Conservation (phyloP, 2,888 invertebrate species). For the Nectonema munidae region DNA sequence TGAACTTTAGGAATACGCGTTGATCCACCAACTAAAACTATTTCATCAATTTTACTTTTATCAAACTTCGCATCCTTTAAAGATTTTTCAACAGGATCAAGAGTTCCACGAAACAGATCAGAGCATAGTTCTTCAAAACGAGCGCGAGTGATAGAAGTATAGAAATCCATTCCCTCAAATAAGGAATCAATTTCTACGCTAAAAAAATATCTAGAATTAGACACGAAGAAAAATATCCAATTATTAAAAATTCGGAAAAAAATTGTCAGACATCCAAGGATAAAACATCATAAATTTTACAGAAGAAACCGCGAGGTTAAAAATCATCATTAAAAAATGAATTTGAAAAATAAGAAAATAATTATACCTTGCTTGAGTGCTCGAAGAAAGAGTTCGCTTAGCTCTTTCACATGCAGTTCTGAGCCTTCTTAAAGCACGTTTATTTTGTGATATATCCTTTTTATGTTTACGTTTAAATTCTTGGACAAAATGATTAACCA, state of each 20-base stretch:
- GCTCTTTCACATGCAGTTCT: conserved; percentile 50
- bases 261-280: too few relatives aligned
- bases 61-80: conserved; percentile 81
- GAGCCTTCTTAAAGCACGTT: conserved; percentile 54
- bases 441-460: conserved; percentile 52
- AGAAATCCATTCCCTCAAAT: conserved; percentile 74
- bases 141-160: conserved; percentile 67
- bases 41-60: conserved; percentile 42
- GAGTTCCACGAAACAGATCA: conserved; percentile 68
- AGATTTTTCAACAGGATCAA: conserved; percentile 84
- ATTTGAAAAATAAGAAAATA: too few relatives aligned
- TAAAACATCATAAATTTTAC: too few relatives aligned
- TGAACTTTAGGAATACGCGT: conserved; percentile 92
- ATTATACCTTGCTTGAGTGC: conserved; percentile 27
- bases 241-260: too few relatives aligned
- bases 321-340: too few relatives aligned
- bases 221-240: too few relatives aligned
- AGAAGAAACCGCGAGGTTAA: too few relatives aligned
- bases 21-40: conserved; percentile 50
- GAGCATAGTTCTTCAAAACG: conserved; percentile 84
- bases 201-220: too few relatives aligned
- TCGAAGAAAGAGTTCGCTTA: conserved; percentile 31
- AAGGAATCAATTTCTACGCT: conserved; percentile 68
- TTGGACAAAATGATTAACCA: conserved; percentile 25
- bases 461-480: conserved; percentile 35